Evolutionary conservation across 2,113 vertebrate genomes (phyloP).

Genomic region (Nyctereutes procyonoides): DNA sequence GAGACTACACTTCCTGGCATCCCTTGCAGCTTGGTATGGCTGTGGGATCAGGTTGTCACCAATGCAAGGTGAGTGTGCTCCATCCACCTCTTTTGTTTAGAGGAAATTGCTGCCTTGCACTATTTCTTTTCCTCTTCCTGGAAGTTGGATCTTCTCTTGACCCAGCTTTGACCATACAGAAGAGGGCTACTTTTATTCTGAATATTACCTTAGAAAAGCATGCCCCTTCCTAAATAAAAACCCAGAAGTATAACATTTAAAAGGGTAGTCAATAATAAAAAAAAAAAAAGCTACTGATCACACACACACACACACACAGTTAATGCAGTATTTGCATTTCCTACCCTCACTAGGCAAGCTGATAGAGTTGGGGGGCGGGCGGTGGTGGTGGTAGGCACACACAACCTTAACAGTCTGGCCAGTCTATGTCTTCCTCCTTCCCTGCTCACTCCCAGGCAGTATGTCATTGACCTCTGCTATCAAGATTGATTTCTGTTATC

Average conservation of each 20-base stretch:
- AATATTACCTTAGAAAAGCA: background rate
- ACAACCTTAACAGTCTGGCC: background rate
- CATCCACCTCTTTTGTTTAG: background rate
- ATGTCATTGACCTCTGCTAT: background rate
- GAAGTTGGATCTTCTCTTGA: background rate
- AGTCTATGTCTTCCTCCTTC: background rate
- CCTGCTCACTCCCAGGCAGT: background rate
- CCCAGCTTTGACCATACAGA: background rate
- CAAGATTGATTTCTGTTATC: background rate
- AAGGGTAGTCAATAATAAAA: background rate
- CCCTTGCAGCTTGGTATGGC: background rate
- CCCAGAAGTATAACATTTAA: background rate
- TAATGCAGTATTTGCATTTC: background rate
- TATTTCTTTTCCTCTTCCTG: background rate
- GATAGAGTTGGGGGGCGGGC: background rate
- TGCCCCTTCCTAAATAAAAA: background rate
- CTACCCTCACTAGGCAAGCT: background rate
- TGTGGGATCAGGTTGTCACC: background rate
- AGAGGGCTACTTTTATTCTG: background rate
- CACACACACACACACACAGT: too few relatives aligned
- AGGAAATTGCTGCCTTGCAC: background rate
- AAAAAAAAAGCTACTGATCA: background rate
- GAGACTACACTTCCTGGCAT: constrained; percentile 21
- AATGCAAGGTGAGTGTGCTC: background rate
- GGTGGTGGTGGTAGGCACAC: accelerated